Conservation (phyloP, 2,113 vertebrate species). For the Ceuthmochares aereus region DNA sequence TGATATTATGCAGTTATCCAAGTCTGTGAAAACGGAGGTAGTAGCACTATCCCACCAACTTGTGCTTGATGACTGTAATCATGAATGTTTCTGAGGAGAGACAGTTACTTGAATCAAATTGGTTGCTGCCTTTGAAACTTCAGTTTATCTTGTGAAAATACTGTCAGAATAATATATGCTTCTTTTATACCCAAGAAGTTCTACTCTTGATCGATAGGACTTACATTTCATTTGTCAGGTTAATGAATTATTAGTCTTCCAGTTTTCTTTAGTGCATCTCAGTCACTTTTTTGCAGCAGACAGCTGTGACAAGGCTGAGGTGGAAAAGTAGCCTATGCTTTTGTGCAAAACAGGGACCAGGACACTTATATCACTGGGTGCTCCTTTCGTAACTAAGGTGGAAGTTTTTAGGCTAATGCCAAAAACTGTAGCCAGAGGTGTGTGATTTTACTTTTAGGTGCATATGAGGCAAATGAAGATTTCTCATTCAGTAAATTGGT, state of each 20-base stretch:
- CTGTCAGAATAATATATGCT: slow-evolving; percentile 71
- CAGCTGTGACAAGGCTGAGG: slow-evolving; percentile 50
- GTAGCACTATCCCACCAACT: not conserved
- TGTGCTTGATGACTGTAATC: slow-evolving; percentile 47
- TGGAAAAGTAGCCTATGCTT: slow-evolving; percentile 38
- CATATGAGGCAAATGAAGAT: not conserved
- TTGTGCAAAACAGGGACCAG: not conserved
- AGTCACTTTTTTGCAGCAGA: slow-evolving; percentile 51
- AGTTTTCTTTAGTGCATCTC: slow-evolving; percentile 53
- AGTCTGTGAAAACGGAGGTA: not conserved
- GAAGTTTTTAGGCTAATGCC: not conserved
- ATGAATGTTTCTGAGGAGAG: slow-evolving; percentile 38
- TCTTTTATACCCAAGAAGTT: slow-evolving; percentile 62
- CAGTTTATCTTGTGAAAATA: slow-evolving; percentile 69
- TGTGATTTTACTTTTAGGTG: not conserved
- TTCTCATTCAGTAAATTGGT: not conserved
- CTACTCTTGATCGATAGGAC: slow-evolving; percentile 65
- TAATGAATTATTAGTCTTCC: slow-evolving; percentile 70
- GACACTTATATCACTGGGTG: not conserved
- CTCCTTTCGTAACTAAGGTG: not conserved
- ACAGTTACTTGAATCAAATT: slow-evolving; percentile 68
- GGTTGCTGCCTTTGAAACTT: slow-evolving; percentile 57
- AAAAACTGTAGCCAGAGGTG: not conserved
- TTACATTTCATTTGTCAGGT: slow-evolving; percentile 67
- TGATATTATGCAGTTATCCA: not conserved